Evolutionary conservation across 1,140 invertebrate genomes (phyloP).

Genomic region (Drosophila sulfurigaster): DNA sequence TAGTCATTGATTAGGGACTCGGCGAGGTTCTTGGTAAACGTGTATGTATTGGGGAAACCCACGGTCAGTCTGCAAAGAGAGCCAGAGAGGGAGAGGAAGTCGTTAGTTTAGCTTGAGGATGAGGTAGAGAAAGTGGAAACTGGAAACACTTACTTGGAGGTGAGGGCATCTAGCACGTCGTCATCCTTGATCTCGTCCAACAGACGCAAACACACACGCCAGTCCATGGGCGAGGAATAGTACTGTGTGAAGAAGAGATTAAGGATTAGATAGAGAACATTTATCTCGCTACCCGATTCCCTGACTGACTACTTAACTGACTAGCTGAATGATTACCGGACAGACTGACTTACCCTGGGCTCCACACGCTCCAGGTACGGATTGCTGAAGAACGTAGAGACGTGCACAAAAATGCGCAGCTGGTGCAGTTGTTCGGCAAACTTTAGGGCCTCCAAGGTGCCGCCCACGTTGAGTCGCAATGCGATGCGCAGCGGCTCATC

Average conservation of each 20-base stretch:
- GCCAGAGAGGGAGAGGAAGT: not conserved
- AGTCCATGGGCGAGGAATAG: slow-evolving; percentile 79
- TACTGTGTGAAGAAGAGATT: slow-evolving; percentile 30
- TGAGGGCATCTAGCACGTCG: slow-evolving; percentile 54
- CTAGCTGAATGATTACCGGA: no score
- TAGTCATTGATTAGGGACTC: slow-evolving; percentile 91
- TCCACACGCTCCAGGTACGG: slow-evolving; percentile 89
- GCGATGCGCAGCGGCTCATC: slow-evolving; percentile 91
- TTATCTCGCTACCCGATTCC: no score
- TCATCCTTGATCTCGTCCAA: slow-evolving; percentile 60
- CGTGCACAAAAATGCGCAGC: slow-evolving; percentile 91
- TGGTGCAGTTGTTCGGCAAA: slow-evolving; percentile 89
- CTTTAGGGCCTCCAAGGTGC: slow-evolving; percentile 88
- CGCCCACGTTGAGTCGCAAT: slow-evolving; percentile 88
- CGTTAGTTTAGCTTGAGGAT: not conserved
- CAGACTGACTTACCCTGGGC: slow-evolving; percentile 88
- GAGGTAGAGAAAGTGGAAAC: not conserved
- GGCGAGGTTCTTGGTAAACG: slow-evolving; percentile 93
- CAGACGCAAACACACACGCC: slow-evolving; percentile 69
- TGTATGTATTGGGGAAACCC: slow-evolving; percentile 93
- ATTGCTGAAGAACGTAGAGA: slow-evolving; percentile 90
- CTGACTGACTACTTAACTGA: no score
- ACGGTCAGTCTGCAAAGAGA: slow-evolving; percentile 86
- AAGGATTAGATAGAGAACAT: no score
- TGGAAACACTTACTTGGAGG: slow-evolving; percentile 69